phyloP scores from a whole-genome alignment of 2,888 invertebrate genomes.

The Netelia inedita region DNA sequence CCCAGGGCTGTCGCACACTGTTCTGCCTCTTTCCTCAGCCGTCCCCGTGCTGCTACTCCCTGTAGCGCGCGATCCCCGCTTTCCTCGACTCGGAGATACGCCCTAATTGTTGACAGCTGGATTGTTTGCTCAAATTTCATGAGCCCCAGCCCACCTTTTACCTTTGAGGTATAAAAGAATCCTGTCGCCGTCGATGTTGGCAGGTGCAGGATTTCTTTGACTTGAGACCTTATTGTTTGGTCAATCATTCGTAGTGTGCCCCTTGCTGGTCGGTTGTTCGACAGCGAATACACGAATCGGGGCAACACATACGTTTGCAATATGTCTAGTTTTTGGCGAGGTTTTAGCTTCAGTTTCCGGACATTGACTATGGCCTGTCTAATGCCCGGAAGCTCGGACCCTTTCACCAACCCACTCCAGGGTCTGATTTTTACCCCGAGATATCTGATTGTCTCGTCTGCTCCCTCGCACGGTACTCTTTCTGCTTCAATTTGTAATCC shows the following conservation, averaged over 20 bases:
- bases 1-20: background rate
- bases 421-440: slow-evolving; percentile 24
- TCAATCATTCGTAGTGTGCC: slow-evolving; percentile 26
- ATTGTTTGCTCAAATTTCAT: slow-evolving; percentile 24
- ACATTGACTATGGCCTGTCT: slow-evolving; percentile 8
- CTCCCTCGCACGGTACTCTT: background rate
- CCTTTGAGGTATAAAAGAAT: slow-evolving; percentile 34
- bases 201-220: slow-evolving; percentile 51
- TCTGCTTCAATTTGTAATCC: background rate
- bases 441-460: slow-evolving; percentile 10
- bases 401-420: no score
- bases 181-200: slow-evolving; percentile 21
- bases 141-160: slow-evolving; percentile 20
- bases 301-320: slow-evolving; percentile 41
- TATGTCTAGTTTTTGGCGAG: slow-evolving; percentile 41
- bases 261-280: slow-evolving; percentile 10
- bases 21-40: background rate
- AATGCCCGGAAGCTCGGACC: background rate
- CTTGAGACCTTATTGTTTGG: slow-evolving; percentile 22
- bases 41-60: background rate
- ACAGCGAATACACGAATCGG: slow-evolving; percentile 12
- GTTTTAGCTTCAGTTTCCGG: slow-evolving; percentile 38
- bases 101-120: background rate
- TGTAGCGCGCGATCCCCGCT: background rate
- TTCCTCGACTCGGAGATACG: background rate